Conservation (phyloP, 2,888 invertebrate species). For the Rhyacophila evoluta region DNA sequence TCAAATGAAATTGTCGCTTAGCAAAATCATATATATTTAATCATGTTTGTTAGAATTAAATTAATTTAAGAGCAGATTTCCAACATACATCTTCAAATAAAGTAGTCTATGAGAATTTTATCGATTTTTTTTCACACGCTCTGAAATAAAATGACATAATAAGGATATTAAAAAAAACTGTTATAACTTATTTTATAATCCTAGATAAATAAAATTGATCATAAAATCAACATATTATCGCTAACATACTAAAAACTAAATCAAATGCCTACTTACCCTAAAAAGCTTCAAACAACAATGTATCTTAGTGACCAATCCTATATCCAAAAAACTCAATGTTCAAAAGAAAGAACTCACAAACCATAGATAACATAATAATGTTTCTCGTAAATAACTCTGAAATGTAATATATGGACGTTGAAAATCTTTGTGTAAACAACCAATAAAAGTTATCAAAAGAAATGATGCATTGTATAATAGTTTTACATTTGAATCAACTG, state of each 20-base stretch:
- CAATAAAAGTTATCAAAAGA: conserved; percentile 38
- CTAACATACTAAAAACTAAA: background rate
- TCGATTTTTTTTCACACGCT: too few relatives aligned
- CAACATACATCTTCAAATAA: too few relatives aligned
- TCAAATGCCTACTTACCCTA: background rate
- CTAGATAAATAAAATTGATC: background rate
- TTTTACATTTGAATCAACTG: conserved; percentile 40
- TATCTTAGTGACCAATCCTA: background rate
- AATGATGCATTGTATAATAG: conserved; percentile 22
- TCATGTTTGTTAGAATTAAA: too few relatives aligned
- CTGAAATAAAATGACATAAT: too few relatives aligned
- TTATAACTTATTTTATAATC: background rate
- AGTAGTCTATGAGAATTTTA: too few relatives aligned
- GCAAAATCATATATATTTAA: too few relatives aligned
- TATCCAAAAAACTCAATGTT: background rate
- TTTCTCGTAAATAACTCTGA: conserved; percentile 41
- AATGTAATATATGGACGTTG: conserved; percentile 34
- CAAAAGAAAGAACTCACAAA: background rate
- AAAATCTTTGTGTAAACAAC: conserved; percentile 50
- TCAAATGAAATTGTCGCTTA: too few relatives aligned
- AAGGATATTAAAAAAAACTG: background rate
- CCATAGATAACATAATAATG: conserved; percentile 36
- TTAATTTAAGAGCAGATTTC: too few relatives aligned
- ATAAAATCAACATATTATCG: background rate
- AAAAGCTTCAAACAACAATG: background rate